Percentiles rank a stretch among this genome's conserved stretches.
These are phyloP conservation scores for Leucosticte australis DNA, from an alignment of 2,113 vertebrate genomes.

Conservation along the genomic window DNA sequence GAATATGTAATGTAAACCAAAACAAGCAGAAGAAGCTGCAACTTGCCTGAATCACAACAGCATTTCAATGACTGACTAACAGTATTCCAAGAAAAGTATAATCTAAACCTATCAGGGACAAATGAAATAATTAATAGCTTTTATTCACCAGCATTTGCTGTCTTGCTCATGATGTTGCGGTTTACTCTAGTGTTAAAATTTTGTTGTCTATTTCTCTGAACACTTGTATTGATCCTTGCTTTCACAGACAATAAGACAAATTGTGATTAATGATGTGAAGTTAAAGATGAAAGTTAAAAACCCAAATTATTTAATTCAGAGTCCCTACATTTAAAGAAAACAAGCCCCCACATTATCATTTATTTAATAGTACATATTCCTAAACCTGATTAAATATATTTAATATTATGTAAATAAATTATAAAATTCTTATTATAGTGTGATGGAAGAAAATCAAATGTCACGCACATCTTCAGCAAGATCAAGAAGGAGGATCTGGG, in stretches of 20 bases:
- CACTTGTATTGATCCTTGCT: not conserved
- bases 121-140: not conserved
- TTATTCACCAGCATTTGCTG: not conserved
- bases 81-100: not conserved
- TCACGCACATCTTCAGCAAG: not conserved
- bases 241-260: not conserved
- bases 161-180: not conserved
- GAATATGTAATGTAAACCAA: not conserved
- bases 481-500: not conserved
- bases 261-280: not conserved
- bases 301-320: not conserved
- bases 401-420: not conserved
- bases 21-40: not conserved
- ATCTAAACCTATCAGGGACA: not conserved
- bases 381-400: not conserved
- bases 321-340: not conserved
- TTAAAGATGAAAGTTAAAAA: not conserved
- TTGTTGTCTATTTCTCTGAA: not conserved
- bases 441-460: not conserved
- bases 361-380: not conserved
- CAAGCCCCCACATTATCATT: accelerated
- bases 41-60: not conserved
- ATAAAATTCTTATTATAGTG: not conserved
- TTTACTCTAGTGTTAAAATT: not conserved
- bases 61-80: not conserved